Percentiles rank a stretch among this genome's conserved stretches.
These are phyloP conservation scores for Dufourea novaeangliae DNA, from an alignment of 1,140 invertebrate species.

Conservation along the genomic window DNA sequence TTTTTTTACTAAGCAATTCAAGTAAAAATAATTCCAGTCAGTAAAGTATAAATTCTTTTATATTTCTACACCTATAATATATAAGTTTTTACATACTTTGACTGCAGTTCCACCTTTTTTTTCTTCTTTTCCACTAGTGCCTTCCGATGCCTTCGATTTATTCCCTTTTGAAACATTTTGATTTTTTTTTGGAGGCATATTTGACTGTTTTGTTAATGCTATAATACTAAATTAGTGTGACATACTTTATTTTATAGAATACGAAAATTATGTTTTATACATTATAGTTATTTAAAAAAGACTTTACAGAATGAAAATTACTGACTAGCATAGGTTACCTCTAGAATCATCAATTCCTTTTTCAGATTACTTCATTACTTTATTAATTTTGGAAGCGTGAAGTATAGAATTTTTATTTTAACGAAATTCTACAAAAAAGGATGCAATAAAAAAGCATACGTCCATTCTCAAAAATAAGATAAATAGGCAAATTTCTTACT, in stretches of 20 bases:
- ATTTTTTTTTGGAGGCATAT: slow-evolving; percentile 88
- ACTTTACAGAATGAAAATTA: not conserved
- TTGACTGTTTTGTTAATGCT: slow-evolving; percentile 3
- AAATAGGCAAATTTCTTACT: not conserved
- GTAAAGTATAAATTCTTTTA: no score
- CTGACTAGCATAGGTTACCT: not conserved
- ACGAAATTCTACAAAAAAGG: not conserved
- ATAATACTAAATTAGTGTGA: not conserved
- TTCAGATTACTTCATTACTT: not conserved
- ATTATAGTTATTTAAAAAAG: not conserved
- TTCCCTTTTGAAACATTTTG: slow-evolving; percentile 75
- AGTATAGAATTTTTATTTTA: not conserved
- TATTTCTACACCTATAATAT: no score
- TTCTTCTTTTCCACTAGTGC: slow-evolving; percentile 56
- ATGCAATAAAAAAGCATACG: not conserved
- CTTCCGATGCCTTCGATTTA: slow-evolving; percentile 83
- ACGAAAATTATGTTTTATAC: no score
- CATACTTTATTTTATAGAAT: not conserved
- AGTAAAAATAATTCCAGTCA: no score
- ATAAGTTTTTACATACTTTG: slow-evolving; percentile 51
- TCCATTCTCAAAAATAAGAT: not conserved
- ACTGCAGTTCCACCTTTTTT: slow-evolving; percentile 59
- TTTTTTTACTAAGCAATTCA: no score
- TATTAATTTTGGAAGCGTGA: no score
- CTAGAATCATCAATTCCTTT: not conserved